Evolutionary conservation across 30 jellyfish, hydroid and myxozoan genomes (phyloP).

Genomic region (Clytia hemisphaerica): DNA sequence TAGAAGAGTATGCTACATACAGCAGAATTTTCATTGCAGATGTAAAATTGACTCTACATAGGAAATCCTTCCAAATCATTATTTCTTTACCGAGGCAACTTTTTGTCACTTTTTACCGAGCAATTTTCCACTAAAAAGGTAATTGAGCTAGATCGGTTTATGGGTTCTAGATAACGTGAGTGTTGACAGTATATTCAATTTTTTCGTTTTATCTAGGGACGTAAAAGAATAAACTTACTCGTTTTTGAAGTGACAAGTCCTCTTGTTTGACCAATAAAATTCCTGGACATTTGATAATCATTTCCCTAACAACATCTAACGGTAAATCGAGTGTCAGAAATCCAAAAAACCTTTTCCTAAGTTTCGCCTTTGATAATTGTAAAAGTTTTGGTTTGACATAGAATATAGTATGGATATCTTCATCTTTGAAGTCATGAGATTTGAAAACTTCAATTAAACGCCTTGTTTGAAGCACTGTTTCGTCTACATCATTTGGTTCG

Average conservation of each 20-base stretch:
- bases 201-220: too few relatives aligned
- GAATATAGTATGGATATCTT: slow-evolving; percentile 2
- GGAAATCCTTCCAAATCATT: too few relatives aligned
- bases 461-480: neutral
- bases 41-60: too few relatives aligned
- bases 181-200: too few relatives aligned
- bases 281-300: slow-evolving; percentile 30
- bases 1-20: too few relatives aligned
- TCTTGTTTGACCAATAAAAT: neutral
- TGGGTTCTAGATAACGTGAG: too few relatives aligned
- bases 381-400: slow-evolving; percentile 17
- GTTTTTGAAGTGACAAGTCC: slow-evolving; percentile 3
- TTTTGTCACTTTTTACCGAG: too few relatives aligned
- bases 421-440: slow-evolving; percentile 4
- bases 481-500: neutral
- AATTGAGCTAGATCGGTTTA: too few relatives aligned
- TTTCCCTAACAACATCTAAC: slow-evolving; percentile 16
- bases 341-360: neutral
- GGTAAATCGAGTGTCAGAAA: slow-evolving; percentile 1
- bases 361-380: slow-evolving; percentile 18
- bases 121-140: too few relatives aligned
- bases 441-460: neutral
- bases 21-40: too few relatives aligned
- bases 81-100: too few relatives aligned
- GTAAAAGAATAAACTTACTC: slow-evolving; percentile 18